Evolutionary conservation across 2,113 vertebrate species (phyloP).

Genomic region (Solea senegalensis): DNA sequence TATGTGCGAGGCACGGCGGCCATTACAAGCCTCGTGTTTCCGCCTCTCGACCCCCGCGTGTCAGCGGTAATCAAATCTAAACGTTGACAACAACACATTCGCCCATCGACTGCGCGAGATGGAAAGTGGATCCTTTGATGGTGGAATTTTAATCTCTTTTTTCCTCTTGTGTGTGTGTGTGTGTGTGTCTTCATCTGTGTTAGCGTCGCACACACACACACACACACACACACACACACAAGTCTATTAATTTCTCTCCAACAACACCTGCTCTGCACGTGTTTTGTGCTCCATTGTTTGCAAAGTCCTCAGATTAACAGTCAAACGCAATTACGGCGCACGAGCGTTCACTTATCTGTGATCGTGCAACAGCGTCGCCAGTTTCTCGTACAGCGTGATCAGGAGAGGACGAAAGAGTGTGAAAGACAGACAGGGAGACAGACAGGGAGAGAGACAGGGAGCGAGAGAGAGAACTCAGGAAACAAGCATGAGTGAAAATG

Average conservation of each 20-base stretch:
- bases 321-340: constrained; percentile 60
- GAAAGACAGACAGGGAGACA: constrained; percentile 36
- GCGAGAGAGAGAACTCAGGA: neutral
- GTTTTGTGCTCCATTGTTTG: constrained; percentile 59
- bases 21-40: constrained; percentile 79
- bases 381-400: constrained; percentile 13
- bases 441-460: neutral
- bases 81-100: constrained; percentile 82
- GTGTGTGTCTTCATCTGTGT: constrained; percentile 63
- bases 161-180: constrained; percentile 50
- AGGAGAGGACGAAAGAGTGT: constrained; percentile 18
- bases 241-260: constrained; percentile 53
- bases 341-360: constrained; percentile 24
- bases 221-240: constrained; percentile 2
- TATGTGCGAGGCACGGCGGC: constrained; percentile 71
- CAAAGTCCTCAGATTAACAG: constrained; percentile 67
- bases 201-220: constrained; percentile 46
- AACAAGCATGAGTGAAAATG: neutral
- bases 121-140: constrained; percentile 69
- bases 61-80: constrained; percentile 85
- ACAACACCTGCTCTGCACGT: constrained; percentile 30
- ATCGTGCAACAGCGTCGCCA: constrained; percentile 19
- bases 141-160: constrained; percentile 74
- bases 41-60: constrained; percentile 71
- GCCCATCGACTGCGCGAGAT: constrained; percentile 76